Percentiles rank a stretch among this genome's conserved stretches.
Evolutionary conservation across 2,113 vertebrate genomes (phyloP).

Genomic region (Setophaga petechia): DNA sequence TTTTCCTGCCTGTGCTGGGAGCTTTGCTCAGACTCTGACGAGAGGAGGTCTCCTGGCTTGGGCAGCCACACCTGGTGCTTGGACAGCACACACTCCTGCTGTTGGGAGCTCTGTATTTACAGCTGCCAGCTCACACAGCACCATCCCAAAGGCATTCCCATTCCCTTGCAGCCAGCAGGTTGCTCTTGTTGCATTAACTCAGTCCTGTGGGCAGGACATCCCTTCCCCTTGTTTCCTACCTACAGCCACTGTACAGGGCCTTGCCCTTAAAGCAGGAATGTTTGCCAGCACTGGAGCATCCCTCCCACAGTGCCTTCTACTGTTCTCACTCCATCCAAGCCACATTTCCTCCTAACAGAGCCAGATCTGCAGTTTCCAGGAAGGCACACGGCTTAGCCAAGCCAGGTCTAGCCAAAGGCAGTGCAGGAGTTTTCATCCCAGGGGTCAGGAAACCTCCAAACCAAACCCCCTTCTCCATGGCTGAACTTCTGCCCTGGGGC

Average conservation of each 20-base stretch:
- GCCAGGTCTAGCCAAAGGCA: neutral
- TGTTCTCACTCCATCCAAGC: neutral
- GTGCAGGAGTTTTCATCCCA: neutral
- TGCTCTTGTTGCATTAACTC: neutral
- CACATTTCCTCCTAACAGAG: neutral
- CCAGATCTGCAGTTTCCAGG: neutral
- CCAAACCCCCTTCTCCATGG: neutral
- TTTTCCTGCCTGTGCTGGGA: neutral
- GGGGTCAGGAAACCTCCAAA: neutral
- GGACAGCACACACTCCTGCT: neutral
- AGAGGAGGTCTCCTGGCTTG: neutral
- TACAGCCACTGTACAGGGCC: neutral
- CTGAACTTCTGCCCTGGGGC: neutral
- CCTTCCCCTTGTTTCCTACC: neutral
- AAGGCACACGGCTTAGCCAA: neutral
- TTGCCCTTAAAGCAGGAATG: neutral
- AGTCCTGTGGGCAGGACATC: neutral
- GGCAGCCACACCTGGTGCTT: neutral
- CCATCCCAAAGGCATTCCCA: neutral
- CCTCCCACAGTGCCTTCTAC: neutral
- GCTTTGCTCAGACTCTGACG: neutral
- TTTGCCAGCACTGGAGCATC: neutral
- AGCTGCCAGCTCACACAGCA: neutral
- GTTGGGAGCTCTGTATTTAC: neutral
- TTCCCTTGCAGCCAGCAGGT: neutral